Conservation (phyloP, 2,113 vertebrate species). For the Pangasianodon hypophthalmus region DNA sequence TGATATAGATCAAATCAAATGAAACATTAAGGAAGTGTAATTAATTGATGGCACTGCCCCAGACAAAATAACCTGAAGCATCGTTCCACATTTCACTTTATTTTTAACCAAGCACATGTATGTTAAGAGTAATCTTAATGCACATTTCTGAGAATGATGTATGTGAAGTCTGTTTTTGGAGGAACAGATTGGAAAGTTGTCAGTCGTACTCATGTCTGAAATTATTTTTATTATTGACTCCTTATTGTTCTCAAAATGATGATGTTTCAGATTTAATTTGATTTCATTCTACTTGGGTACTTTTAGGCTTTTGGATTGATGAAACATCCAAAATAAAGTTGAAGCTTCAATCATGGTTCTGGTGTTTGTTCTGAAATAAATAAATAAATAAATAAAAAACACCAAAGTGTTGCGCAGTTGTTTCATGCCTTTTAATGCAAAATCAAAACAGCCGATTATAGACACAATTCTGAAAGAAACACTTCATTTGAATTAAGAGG, state of each 20-base stretch:
- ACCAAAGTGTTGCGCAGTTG: no score
- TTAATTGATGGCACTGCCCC: neutral
- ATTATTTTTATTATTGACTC: neutral
- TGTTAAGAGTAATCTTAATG: neutral
- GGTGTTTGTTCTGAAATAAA: neutral
- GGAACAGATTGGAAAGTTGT: neutral
- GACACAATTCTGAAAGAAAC: no score
- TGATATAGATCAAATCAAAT: neutral
- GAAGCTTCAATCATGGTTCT: neutral
- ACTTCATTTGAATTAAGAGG: no score
- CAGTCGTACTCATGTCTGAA: neutral
- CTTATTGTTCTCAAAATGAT: neutral
- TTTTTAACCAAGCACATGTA: neutral
- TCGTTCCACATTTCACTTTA: neutral
- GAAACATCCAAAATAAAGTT: constrained; percentile 4
- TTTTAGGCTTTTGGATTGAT: neutral
- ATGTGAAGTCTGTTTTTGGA: neutral
- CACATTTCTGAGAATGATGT: neutral
- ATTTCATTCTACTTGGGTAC: neutral
- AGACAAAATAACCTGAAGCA: neutral
- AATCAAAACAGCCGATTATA: neutral
- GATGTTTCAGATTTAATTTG: neutral
- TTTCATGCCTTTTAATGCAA: no score
- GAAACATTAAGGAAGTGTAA: neutral
- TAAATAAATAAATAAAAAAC: no score